phyloP scores from a whole-genome alignment of 2,888 invertebrate species.

The Tetanocera ferruginea region DNA sequence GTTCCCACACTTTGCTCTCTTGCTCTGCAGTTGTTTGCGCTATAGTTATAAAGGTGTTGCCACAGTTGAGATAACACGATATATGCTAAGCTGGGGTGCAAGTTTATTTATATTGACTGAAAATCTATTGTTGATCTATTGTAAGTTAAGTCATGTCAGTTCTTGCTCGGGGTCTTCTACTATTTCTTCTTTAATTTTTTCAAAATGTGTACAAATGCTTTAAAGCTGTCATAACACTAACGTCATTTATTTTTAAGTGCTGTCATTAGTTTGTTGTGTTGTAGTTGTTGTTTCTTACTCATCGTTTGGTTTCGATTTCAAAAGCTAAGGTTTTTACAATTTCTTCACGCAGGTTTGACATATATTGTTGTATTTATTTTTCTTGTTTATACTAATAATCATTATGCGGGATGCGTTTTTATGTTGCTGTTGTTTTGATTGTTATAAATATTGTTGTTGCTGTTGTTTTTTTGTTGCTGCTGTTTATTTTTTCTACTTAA shows the following conservation, averaged over 20 bases:
- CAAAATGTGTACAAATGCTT: not conserved
- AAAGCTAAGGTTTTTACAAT: not conserved
- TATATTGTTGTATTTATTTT: not conserved
- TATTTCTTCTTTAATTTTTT: not conserved
- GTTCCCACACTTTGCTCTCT: constrained; percentile 1
- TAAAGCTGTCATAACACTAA: not conserved
- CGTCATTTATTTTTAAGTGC: not conserved
- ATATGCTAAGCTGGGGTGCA: not conserved
- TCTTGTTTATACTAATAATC: not conserved
- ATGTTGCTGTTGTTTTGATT: not conserved
- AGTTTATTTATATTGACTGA: not conserved
- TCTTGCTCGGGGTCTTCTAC: not conserved
- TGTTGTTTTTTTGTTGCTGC: not conserved
- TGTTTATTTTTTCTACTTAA: not conserved
- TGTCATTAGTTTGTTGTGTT: not conserved
- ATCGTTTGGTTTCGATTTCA: constrained; percentile 6
- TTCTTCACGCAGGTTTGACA: not conserved
- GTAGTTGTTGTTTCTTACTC: not conserved
- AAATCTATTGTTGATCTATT: not conserved
- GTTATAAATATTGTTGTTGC: not conserved
- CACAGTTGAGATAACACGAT: not conserved
- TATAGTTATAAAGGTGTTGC: not conserved
- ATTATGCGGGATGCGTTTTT: not conserved
- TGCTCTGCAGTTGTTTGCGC: not conserved
- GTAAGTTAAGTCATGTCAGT: constrained; percentile 10